phyloP scores from a whole-genome alignment of 1,140 invertebrate species.

The Hydropsyche tenuis region DNA sequence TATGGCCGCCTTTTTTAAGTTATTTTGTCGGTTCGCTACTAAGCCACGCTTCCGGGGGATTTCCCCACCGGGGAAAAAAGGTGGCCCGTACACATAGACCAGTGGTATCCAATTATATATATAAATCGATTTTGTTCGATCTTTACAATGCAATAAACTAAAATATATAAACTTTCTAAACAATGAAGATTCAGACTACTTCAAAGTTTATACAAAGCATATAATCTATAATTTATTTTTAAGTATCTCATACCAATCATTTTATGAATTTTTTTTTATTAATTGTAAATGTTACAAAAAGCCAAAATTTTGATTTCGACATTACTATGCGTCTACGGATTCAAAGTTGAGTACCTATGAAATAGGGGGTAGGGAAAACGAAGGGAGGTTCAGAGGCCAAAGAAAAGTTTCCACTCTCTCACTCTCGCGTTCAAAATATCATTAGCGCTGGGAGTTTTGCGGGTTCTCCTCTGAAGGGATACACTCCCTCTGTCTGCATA shows the following conservation, averaged over 20 bases:
- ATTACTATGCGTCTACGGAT: too few species aligned
- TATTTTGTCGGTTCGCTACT: slow-evolving; percentile 48
- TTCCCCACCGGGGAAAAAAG: background rate
- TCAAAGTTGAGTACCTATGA: background rate
- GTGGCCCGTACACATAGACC: background rate
- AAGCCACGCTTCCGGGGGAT: slow-evolving; percentile 24
- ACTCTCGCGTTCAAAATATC: slow-evolving; percentile 48
- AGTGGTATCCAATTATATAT: background rate
- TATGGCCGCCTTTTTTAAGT: slow-evolving; percentile 47
- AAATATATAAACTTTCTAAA: too few species aligned
- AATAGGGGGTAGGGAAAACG: slow-evolving; percentile 5
- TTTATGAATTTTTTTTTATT: too few species aligned
- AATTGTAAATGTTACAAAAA: too few species aligned
- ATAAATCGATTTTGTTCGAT: background rate
- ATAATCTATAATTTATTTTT: too few species aligned
- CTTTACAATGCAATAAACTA: background rate
- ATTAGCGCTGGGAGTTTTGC: slow-evolving; percentile 45
- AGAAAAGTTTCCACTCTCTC: slow-evolving; percentile 34
- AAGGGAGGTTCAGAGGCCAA: background rate
- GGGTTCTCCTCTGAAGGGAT: slow-evolving; percentile 35
- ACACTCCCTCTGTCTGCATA: background rate
- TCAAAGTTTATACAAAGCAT: too few species aligned
- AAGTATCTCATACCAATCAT: too few species aligned
- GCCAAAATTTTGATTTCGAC: too few species aligned
- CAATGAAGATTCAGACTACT: too few species aligned